These are phyloP conservation scores for Solea solea DNA, from an alignment of 2,113 vertebrate species.

Conservation along the genomic window DNA sequence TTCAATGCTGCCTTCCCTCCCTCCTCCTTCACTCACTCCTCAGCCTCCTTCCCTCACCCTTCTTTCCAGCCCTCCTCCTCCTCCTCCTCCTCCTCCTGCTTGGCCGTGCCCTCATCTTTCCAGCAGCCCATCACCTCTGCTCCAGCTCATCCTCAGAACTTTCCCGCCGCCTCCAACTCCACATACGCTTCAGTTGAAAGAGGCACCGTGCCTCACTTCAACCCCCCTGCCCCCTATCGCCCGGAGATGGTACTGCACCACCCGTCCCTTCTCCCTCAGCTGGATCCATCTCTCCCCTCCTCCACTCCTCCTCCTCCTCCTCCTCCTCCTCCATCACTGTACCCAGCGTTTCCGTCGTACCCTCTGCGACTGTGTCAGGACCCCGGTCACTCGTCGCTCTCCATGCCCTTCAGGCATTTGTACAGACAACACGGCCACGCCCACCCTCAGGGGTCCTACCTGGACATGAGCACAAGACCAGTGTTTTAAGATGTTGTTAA, in stretches of 20 bases:
- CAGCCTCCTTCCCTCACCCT: constrained; percentile 51
- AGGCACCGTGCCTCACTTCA: constrained; percentile 69
- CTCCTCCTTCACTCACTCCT: constrained; percentile 45
- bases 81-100: constrained; percentile 44
- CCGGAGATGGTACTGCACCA: constrained; percentile 79
- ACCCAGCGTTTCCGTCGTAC: constrained; percentile 39
- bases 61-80: constrained; percentile 54
- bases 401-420: constrained; percentile 79
- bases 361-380: constrained; percentile 75
- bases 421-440: constrained; percentile 75
- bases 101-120: constrained; percentile 55
- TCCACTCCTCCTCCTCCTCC: constrained; percentile 54
- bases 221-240: constrained; percentile 66
- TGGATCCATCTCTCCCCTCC: constrained; percentile 66
- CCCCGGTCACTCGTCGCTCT: constrained; percentile 55
- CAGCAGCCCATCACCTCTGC: constrained; percentile 43
- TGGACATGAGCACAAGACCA: constrained; percentile 73
- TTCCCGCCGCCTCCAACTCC: constrained; percentile 45
- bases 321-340: constrained; percentile 64
- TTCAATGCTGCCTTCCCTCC: constrained; percentile 38
- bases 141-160: constrained; percentile 58
- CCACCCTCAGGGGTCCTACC: constrained; percentile 74
- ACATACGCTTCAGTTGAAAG: constrained; percentile 71
- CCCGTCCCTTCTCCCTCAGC: constrained; percentile 70
- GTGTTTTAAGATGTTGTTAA: constrained; percentile 60